Conservation (phyloP, 2,113 vertebrate species). For the Phainopepla nitens region DNA sequence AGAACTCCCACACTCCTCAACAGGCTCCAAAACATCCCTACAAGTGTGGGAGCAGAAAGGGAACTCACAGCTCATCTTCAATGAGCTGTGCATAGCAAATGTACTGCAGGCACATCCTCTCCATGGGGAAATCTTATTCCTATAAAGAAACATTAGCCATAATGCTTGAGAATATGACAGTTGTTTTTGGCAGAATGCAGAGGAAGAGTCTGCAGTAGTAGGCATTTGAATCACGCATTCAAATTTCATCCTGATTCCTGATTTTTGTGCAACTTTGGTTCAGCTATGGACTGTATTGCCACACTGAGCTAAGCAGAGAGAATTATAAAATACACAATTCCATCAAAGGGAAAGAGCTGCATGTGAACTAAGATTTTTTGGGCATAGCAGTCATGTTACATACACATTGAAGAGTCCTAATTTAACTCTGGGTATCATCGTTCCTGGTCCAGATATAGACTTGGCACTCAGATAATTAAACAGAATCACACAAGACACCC, state of each 20-base stretch:
- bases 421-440: not conserved
- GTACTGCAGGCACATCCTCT: not conserved
- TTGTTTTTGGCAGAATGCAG: not conserved
- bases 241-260: not conserved
- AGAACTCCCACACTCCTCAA: not conserved
- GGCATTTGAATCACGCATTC: not conserved
- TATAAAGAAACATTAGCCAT: not conserved
- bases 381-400: not conserved
- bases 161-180: not conserved
- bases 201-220: not conserved
- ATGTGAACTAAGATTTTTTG: not conserved
- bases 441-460: not conserved
- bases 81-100: not conserved
- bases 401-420: not conserved
- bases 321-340: not conserved
- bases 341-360: not conserved
- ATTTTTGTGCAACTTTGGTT: not conserved
- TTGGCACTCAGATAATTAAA: conserved; percentile 1
- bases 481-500: not conserved
- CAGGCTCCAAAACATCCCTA: not conserved
- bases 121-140: not conserved
- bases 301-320: not conserved
- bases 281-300: not conserved
- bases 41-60: not conserved
- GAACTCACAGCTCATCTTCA: not conserved